Conservation (phyloP, 2,888 invertebrate genomes). For the Mythimna lalbum region DNA sequence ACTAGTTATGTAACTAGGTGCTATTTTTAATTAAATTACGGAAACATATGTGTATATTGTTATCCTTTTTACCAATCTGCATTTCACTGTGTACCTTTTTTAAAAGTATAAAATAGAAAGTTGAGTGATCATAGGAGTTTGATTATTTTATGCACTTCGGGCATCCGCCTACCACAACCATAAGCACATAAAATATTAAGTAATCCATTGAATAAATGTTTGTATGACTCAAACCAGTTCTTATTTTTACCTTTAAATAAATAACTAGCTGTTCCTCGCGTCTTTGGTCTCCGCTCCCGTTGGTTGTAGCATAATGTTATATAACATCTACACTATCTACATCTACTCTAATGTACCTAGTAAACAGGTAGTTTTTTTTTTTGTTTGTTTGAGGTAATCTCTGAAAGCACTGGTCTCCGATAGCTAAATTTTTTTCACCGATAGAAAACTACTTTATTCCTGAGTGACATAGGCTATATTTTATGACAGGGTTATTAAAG, state of each 20-base stretch:
- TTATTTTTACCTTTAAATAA: neutral
- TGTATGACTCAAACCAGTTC: neutral
- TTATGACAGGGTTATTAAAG: too few relatives aligned
- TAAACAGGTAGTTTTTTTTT: too few relatives aligned
- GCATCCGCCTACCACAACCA: constrained; percentile 11
- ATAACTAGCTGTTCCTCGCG: too few relatives aligned
- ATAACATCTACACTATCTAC: too few relatives aligned
- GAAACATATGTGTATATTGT: constrained; percentile 12
- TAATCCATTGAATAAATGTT: constrained; percentile 28
- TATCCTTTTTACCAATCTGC: neutral
- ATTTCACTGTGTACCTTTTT: constrained; percentile 6
- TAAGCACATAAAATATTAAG: constrained; percentile 14
- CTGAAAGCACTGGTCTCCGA: too few relatives aligned
- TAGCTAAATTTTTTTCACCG: too few relatives aligned
- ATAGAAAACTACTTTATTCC: too few relatives aligned
- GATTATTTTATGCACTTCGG: constrained; percentile 27
- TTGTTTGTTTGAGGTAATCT: too few relatives aligned
- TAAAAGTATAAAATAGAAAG: constrained; percentile 23
- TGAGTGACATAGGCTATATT: too few relatives aligned
- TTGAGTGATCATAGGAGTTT: constrained; percentile 5
- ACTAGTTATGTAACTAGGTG: constrained; percentile 11
- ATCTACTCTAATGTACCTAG: too few relatives aligned
- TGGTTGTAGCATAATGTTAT: too few relatives aligned
- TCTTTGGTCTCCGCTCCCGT: too few relatives aligned
- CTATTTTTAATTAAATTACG: constrained; percentile 4